Evolutionary conservation across 2,113 vertebrate species (phyloP).

Genomic region (Trichechus manatus): DNA sequence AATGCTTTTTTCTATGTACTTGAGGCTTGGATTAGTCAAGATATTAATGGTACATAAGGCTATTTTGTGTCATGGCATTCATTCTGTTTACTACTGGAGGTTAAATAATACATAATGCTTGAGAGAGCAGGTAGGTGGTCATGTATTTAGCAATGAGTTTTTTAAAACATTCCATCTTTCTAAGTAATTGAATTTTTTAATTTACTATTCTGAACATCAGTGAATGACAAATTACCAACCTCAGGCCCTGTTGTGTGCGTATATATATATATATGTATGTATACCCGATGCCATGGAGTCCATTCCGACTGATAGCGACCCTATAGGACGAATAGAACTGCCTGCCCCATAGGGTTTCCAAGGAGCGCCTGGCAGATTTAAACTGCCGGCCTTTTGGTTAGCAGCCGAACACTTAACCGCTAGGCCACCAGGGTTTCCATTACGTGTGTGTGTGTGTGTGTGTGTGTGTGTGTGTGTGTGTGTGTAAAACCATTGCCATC

Average conservation of each 20-base stretch:
- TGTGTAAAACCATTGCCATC: too few relatives aligned
- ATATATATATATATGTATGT: too few relatives aligned
- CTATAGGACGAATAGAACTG: too few relatives aligned
- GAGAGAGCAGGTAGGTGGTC: slow-evolving; percentile 14
- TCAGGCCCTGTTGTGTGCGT: not conserved
- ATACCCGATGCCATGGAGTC: too few relatives aligned
- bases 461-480: too few relatives aligned
- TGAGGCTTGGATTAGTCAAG: not conserved
- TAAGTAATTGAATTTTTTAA: slow-evolving; percentile 49
- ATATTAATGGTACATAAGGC: slow-evolving; percentile 8
- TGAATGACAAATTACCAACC: slow-evolving; percentile 41
- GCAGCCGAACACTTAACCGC: too few relatives aligned
- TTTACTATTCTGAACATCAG: slow-evolving; percentile 14
- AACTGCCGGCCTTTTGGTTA: too few relatives aligned
- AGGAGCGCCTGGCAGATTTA: too few relatives aligned
- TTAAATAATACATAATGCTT: slow-evolving; percentile 45
- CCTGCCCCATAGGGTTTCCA: too few relatives aligned
- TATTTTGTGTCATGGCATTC: slow-evolving; percentile 18
- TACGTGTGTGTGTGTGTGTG: too few relatives aligned
- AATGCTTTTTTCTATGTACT: slow-evolving; percentile 19
- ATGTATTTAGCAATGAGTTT: slow-evolving; percentile 39
- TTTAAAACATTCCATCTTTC: slow-evolving; percentile 51
- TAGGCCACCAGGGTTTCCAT: too few relatives aligned
- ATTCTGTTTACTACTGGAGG: not conserved
- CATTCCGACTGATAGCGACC: too few relatives aligned